Base-by-base conservation (phyloP, 1,140 invertebrate genomes). In the Homalodisca vitripennis region DNA sequence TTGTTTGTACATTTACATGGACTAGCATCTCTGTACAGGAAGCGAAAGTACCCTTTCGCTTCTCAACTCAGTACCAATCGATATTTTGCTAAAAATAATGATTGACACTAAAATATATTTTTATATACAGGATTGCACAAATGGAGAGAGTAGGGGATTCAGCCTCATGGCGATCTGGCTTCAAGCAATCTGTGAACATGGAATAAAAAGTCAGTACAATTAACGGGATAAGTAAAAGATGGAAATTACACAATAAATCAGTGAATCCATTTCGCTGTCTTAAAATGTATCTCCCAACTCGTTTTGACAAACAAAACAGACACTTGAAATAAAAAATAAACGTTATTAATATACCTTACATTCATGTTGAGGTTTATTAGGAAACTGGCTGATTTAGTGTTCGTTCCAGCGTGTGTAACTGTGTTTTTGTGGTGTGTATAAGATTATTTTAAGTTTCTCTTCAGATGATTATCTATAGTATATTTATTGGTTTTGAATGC, bases 41-140 rank as follows among this genome's bases (percentile, higher is more conserved):
- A 60, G 55, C 22, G 24, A 10, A n/a, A 30, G 10, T 6, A 41
- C 34, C 17, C 55, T 10, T 53, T 53, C 22, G 14, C 55, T n/a
- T n/a, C 55, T 60, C 41, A 46, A 46, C 22, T 47, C 6, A 34
- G 22, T 17, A 46, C 41, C 10, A 46, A 66, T 34, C 63, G 26
- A 66, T 31, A 24, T 66, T 66, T 64, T 66, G 26, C 63, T 66
- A 66, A 46, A 66, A 64, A 66, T 66, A 46, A 66, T 66, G 31
- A 34, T 64, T 64, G 63, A 66, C 63, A 66, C 63, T 46, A 66
- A 66, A 66, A 66, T 66, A 66, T 64, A 46, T 66, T 66, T n/a
- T 66, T 66, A 66, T 66, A 27, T 66, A 66, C 63, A 66, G 30
- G 63, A 46, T 66, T 41, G 63, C 34, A 46, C 32, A 46, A 27